Evolutionary conservation across 2,888 invertebrate species (phyloP), one percentile per base, ranked within the genome.

Genomic region (Scrobipalpa atriplicella): DNA sequence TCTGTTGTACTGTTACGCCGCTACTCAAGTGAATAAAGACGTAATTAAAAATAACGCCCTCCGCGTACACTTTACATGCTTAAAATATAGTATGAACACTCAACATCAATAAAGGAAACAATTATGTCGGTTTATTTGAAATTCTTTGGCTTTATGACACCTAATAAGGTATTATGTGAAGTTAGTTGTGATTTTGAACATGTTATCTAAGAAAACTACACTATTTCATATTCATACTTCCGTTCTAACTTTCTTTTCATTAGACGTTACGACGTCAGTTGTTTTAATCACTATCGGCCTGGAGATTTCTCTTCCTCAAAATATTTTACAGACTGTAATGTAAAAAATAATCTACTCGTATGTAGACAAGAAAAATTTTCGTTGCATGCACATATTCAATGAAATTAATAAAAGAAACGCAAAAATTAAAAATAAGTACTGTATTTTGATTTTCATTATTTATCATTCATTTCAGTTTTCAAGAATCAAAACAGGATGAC

Each of bases 21-120:
- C 77, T 67, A 70, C 71, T 67, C 72, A 68, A 71, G 76, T 81
- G 81, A 86, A 81, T 86, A 76, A 83, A 84, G 78, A 76, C 71
- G 75, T 82, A 81, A 87, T 86, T 84, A 84, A 85, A 86, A 80
- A 79, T 83, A 83, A 84, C 75, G 73, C 77, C 70, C 71, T 73
- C 67, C 68, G 41, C 29, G 62, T 54, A 43, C 58, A 29, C 19
- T 58, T 58, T 54, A 54, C 19, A 62, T 39, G n/a, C 19, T 54
- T 63, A 51, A 65, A 54, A 71, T 69, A 69, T 72, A 66, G 67
- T 66, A 71, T 72, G 72, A 73, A 75, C 69, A 64, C 67, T 72
- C 68, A 69, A 74, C 71, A 71, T 73, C 76, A 68, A 77, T 75
- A 78, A 74, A 78, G 78, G 78, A 80, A 78, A 79, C 74, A 75